A percentile compares a stretch with the other conserved stretches of the same genome.
phyloP scores from a whole-genome alignment of 2,888 invertebrate genomes.

The Cryptocephalus moraei region DNA sequence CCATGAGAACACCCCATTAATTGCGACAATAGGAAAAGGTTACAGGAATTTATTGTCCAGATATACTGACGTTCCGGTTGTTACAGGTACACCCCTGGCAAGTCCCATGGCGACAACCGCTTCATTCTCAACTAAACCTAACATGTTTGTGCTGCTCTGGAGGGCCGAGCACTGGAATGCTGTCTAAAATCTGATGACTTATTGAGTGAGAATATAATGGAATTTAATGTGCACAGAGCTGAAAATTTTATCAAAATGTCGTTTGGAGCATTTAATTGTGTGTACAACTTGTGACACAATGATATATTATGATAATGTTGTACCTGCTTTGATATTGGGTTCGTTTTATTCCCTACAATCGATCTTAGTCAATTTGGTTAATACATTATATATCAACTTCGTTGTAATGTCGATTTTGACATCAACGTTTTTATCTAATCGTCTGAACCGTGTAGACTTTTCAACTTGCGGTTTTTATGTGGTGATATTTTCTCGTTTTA shows the following conservation, averaged over 20 bases:
- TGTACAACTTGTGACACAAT: background rate
- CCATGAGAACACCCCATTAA: slow-evolving; percentile 40
- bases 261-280: background rate
- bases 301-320: background rate
- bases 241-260: background rate
- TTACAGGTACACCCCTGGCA: slow-evolving; percentile 32
- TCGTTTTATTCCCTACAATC: background rate
- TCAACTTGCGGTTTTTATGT: background rate
- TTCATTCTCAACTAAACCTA: slow-evolving; percentile 18
- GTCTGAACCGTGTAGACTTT: background rate
- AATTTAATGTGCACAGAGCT: too few species aligned
- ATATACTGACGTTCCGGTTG: slow-evolving; percentile 46
- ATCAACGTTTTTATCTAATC: background rate
- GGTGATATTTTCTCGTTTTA: background rate
- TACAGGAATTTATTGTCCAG: slow-evolving; percentile 67
- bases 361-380: background rate
- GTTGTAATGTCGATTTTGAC: too few species aligned
- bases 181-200: slow-evolving; percentile 19
- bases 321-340: background rate
- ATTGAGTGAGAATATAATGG: too few species aligned
- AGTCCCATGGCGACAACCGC: slow-evolving; percentile 27
- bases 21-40: slow-evolving; percentile 75
- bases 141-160: slow-evolving; percentile 64
- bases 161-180: slow-evolving; percentile 59
- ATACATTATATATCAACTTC: background rate